These are phyloP conservation scores for Beris chalybata DNA, from an alignment of 2,888 invertebrate genomes.

Conservation along the genomic window DNA sequence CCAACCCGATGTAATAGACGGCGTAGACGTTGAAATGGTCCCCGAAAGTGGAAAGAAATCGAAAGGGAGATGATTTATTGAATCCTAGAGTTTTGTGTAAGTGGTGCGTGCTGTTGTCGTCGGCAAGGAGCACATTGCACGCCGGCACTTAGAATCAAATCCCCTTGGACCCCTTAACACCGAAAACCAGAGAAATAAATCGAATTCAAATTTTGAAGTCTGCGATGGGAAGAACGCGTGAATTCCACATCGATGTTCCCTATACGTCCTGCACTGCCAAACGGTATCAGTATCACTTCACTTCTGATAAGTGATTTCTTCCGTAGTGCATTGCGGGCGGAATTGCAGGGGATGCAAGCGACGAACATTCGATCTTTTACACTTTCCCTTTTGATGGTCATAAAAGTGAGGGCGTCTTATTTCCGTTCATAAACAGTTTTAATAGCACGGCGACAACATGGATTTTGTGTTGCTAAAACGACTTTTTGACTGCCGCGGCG, in stretches of 20 bases:
- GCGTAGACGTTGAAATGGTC: slow-evolving; percentile 1
- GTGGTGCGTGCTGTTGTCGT: slow-evolving; percentile 9
- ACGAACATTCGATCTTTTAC: slow-evolving; percentile 11
- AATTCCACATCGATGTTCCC: slow-evolving; percentile 7
- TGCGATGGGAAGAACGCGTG: slow-evolving; percentile 1
- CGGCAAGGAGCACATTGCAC: slow-evolving; percentile 3
- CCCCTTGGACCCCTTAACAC: slow-evolving; percentile 8
- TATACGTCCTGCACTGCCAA: slow-evolving; percentile 7
- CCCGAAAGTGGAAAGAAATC: slow-evolving; percentile 14
- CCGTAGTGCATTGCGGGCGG: slow-evolving; percentile 30
- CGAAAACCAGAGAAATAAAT: slow-evolving; percentile 17
- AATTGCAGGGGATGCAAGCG: background rate
- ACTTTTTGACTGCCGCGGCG: slow-evolving; percentile 8
- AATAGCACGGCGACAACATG: slow-evolving; percentile 15
- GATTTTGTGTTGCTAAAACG: slow-evolving; percentile 7
- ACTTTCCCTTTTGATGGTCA: slow-evolving; percentile 15
- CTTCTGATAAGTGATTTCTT: slow-evolving; percentile 30
- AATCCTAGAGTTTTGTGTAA: slow-evolving; percentile 21
- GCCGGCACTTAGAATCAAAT: slow-evolving; percentile 19
- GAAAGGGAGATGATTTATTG: slow-evolving; percentile 30
- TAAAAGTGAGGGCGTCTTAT: slow-evolving; percentile 27
- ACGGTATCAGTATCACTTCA: slow-evolving; percentile 17
- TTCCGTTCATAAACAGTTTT: slow-evolving; percentile 23
- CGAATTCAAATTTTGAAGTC: slow-evolving; percentile 20
- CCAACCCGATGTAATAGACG: slow-evolving; percentile 1